Percentiles rank a stretch among this genome's conserved stretches.
phyloP scores from a whole-genome alignment of 1,140 invertebrate genomes.

The Drosophila gunungcola region DNA sequence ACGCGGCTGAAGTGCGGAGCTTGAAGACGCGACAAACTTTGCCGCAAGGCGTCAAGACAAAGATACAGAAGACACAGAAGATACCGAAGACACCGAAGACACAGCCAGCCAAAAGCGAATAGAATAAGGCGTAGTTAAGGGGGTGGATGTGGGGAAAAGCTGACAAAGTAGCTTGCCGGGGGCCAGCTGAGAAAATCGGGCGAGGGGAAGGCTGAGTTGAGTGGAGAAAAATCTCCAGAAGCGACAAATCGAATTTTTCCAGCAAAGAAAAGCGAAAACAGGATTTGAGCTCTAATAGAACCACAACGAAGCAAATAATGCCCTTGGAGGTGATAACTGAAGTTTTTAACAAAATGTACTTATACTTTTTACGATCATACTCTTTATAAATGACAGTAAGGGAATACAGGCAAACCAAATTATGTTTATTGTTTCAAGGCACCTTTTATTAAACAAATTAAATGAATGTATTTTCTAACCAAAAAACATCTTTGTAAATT shows the following conservation, averaged over 20 bases:
- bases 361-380: too few species aligned
- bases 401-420: too few species aligned
- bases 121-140: slow-evolving; percentile 12
- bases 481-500: background rate
- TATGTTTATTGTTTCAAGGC: too few species aligned
- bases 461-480: background rate
- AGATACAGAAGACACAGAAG: slow-evolving; percentile 28
- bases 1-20: slow-evolving; percentile 13
- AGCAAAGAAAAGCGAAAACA: slow-evolving; percentile 20
- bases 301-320: background rate
- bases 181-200: slow-evolving; percentile 11
- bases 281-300: background rate
- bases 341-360: too few species aligned
- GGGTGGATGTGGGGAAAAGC: slow-evolving; percentile 31
- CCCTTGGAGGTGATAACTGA: background rate
- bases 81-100: slow-evolving; percentile 7
- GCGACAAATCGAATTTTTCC: slow-evolving; percentile 68
- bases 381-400: too few species aligned
- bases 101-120: slow-evolving; percentile 35
- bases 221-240: slow-evolving; percentile 18
- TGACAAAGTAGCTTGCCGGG: slow-evolving; percentile 72
- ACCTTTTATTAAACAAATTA: too few species aligned
- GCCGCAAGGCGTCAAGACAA: slow-evolving; percentile 64
- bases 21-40: slow-evolving; percentile 71
- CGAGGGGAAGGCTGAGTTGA: background rate